phyloP scores from a whole-genome alignment of 2,888 invertebrate genomes.

The Orthonychiurus folsomi region DNA sequence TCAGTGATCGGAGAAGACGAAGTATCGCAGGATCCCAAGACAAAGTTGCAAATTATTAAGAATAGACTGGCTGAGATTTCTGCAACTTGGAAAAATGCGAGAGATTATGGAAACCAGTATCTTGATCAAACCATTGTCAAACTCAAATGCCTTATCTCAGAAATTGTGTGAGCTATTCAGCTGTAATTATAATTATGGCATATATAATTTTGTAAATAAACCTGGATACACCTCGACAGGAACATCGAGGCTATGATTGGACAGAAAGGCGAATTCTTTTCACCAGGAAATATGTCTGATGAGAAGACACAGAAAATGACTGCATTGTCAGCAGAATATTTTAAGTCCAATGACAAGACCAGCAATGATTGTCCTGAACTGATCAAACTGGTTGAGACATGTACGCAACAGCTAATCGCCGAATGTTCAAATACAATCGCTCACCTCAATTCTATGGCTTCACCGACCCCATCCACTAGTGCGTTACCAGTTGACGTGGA shows the following conservation, averaged over 20 bases:
- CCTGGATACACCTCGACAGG: not conserved
- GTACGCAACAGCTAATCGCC: not conserved
- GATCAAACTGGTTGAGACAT: not conserved
- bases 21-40: not conserved
- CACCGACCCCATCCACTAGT: not conserved
- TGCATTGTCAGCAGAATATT: not conserved
- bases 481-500: not conserved
- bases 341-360: not conserved
- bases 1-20: conserved; percentile 4
- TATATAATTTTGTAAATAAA: too few relatives aligned
- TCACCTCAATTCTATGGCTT: not conserved
- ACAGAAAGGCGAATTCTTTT: not conserved
- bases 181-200: too few relatives aligned
- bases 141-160: not conserved
- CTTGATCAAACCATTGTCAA: not conserved
- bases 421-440: not conserved
- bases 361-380: not conserved
- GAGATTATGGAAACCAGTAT: not conserved
- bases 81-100: not conserved
- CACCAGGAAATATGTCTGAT: not conserved
- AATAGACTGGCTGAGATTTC: not conserved
- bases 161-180: not conserved
- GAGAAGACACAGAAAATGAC: not conserved
- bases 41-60: not conserved
- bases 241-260: not conserved